Percentiles rank a stretch among this genome's conserved stretches.
These are phyloP conservation scores for Schlechtendalia chinensis DNA, from an alignment of 1,140 invertebrate species.

Conservation along the genomic window DNA sequence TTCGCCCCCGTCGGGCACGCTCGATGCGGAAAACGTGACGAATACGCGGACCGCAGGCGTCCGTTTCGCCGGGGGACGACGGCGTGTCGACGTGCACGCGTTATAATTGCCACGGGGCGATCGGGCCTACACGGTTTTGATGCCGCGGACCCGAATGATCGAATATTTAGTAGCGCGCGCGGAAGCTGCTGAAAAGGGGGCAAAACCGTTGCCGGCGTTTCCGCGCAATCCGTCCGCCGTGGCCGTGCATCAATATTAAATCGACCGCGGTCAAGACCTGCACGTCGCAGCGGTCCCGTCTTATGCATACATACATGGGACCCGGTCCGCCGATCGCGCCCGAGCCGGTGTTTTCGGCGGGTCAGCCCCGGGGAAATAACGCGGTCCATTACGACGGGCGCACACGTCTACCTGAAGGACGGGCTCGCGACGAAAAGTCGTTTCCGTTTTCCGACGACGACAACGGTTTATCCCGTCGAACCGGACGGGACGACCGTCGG, in stretches of 20 bases:
- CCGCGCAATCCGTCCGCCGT: too few species aligned
- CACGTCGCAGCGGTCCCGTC: not conserved
- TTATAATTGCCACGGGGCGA: not conserved
- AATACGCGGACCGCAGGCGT: slow-evolving; percentile 2
- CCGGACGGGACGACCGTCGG: slow-evolving; percentile 19
- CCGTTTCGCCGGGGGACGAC: too few species aligned
- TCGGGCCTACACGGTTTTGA: too few species aligned
- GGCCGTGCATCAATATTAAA: slow-evolving; percentile 50
- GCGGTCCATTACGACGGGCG: slow-evolving; percentile 18
- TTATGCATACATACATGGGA: not conserved
- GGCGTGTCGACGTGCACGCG: too few species aligned
- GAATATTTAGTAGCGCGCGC: not conserved
- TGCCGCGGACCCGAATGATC: slow-evolving; percentile 21
- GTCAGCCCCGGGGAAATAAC: slow-evolving; percentile 38
- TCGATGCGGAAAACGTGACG: not conserved
- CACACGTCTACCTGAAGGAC: too few species aligned
- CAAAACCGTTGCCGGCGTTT: slow-evolving; percentile 2
- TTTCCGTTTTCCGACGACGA: not conserved
- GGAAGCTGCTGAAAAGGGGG: not conserved
- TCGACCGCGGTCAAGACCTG: slow-evolving; percentile 23
- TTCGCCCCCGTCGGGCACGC: too few species aligned
- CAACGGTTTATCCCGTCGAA: slow-evolving; percentile 3
- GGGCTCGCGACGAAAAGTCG: slow-evolving; percentile 5
- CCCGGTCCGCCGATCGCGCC: too few species aligned
- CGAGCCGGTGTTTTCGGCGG: slow-evolving; percentile 6